Evolutionary conservation across 2,113 vertebrate genomes (phyloP).

Genomic region (Elachura formosa): DNA sequence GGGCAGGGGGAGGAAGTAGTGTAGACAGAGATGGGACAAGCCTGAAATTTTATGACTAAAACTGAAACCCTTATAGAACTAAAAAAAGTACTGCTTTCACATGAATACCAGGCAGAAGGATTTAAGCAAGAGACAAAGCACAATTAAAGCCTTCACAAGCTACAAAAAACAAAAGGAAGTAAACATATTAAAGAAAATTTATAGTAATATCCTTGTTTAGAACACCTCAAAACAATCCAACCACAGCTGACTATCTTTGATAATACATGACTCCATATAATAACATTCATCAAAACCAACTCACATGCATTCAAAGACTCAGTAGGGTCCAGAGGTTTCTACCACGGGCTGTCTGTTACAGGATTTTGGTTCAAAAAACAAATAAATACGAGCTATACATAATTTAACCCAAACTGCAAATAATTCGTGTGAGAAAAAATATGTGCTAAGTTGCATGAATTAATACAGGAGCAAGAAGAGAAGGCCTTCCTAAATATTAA

Average conservation of each 20-base stretch:
- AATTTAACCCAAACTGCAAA: neutral
- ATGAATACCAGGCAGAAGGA: neutral
- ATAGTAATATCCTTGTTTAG: neutral
- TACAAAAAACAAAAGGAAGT: neutral
- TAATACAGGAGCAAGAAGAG: neutral
- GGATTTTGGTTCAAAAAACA: neutral
- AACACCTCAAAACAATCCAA: neutral
- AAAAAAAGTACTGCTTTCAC: neutral
- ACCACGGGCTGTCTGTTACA: neutral
- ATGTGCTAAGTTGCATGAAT: neutral
- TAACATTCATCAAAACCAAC: accelerated
- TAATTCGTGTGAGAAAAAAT: neutral
- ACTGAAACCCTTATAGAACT: neutral
- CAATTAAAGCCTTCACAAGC: neutral
- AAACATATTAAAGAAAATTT: neutral
- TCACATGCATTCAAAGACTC: accelerated
- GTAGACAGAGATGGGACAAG: neutral
- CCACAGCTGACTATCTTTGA: neutral
- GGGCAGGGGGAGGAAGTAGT: accelerated
- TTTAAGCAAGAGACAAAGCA: neutral
- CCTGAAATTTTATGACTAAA: neutral
- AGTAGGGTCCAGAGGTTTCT: neutral
- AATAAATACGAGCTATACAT: neutral
- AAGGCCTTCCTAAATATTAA: neutral
- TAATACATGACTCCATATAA: neutral